Base-by-base conservation (phyloP, 2,797 vertebrate species). In the Darevskia mixta region DNA sequence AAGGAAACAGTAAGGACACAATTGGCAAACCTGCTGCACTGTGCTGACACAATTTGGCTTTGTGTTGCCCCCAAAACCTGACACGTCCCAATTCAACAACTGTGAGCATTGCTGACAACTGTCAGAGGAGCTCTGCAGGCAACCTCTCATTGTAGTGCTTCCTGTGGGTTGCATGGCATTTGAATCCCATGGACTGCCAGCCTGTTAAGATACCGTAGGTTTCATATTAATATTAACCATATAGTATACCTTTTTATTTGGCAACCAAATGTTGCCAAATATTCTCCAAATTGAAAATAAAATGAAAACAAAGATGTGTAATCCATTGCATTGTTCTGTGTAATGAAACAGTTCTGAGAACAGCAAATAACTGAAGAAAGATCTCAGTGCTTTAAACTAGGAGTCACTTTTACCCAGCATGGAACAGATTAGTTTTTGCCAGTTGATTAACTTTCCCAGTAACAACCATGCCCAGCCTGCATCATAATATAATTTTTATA, bases 391-490 rank as follows among this genome's bases (percentile, higher is more conserved):
- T 66, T 75, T 82, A 55, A 81, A 67, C 43, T 81, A 89, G 61
- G 43, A 55, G 17, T 81, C 41, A 49, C 13, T 75, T 79, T 85
- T 49, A 38, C 61, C 71, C 83, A 81, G 78, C 58, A 85, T 89
- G 32, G 11, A 81, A 82, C 27, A 76, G 71, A 45, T 32, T 32
- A 89, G 25, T 32, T 89, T 83, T 20, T 64, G 27, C 41, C 55
- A 80, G 58, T 41, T 64, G 5, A 84, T 67, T 80, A 73, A 89
- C 8, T 67, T 67, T 25, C 20, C 49, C 23, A 45, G 32, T 75
- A 80, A 85, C 15, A 76, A 86, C 71, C 10, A 86, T 86, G 79
- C 71, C 83, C 83, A 86, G 61, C 13, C 73, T 81, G 71, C 3
- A 9, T 71, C 35, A 1, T 17, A 2, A 79, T 86, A 45, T 15